These are phyloP conservation scores for Rhinichthys klamathensis DNA, from an alignment of 2,113 vertebrate genomes.

Conservation along the genomic window DNA sequence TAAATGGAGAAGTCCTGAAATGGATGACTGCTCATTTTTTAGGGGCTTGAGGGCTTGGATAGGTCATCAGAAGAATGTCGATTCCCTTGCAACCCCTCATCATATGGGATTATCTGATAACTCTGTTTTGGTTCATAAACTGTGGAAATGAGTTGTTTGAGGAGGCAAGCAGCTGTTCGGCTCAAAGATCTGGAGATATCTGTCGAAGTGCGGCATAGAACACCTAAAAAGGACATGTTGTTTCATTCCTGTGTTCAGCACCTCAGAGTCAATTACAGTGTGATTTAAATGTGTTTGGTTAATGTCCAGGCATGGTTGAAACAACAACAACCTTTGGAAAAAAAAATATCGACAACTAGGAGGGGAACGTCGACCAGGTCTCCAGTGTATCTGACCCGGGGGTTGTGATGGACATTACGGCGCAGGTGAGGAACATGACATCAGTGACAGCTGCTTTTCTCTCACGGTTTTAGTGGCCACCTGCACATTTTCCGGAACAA, in stretches of 20 bases:
- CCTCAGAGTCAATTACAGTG: conserved; percentile 26
- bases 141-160: neutral
- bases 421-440: neutral
- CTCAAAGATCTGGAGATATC: conserved; percentile 34
- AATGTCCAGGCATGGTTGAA: conserved; percentile 42
- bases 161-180: conserved; percentile 48
- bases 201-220: conserved; percentile 36
- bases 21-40: neutral
- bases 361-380: neutral
- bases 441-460: conserved; percentile 57
- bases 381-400: neutral
- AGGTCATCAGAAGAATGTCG: neutral
- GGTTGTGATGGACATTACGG: neutral
- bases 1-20: neutral
- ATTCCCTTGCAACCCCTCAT: conserved; percentile 16
- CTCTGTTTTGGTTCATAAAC: neutral
- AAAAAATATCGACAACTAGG: conserved; percentile 25
- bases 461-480: conserved; percentile 56
- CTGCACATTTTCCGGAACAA: conserved; percentile 62
- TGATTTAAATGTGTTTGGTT: conserved; percentile 41
- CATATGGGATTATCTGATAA: conserved; percentile 31
- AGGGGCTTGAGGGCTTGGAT: neutral
- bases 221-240: conserved; percentile 69
- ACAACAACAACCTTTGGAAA: conserved; percentile 49
- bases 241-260: conserved; percentile 37